These are phyloP conservation scores for Formica aserva DNA, from an alignment of 2,888 invertebrate species.

Conservation along the genomic window DNA sequence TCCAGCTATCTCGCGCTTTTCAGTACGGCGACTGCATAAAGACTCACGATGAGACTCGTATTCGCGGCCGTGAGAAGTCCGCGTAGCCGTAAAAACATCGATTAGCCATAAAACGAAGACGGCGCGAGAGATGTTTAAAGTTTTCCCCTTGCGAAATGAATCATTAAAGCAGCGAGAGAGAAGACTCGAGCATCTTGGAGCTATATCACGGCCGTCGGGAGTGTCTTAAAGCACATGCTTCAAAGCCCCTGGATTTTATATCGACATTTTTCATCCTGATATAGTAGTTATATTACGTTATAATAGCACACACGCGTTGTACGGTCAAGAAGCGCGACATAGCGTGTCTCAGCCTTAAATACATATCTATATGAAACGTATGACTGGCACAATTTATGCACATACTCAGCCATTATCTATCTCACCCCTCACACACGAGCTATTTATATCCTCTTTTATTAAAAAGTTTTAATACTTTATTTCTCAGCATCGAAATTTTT, in stretches of 20 bases:
- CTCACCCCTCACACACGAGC: too few species aligned
- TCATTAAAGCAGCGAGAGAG: conserved; percentile 68
- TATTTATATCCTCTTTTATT: background rate
- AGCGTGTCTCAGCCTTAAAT: background rate
- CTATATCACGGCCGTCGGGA: conserved; percentile 43
- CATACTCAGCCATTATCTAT: background rate
- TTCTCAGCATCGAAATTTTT: background rate
- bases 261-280: conserved; percentile 45
- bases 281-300: conserved; percentile 25
- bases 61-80: conserved; percentile 54
- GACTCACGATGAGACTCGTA: conserved; percentile 41
- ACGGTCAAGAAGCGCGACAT: background rate
- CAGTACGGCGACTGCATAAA: conserved; percentile 3
- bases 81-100: conserved; percentile 69
- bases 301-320: background rate
- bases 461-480: background rate
- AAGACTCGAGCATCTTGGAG: conserved; percentile 51
- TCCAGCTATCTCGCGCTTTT: background rate
- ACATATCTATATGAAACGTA: background rate
- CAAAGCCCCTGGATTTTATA: conserved; percentile 42
- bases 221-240: conserved; percentile 50
- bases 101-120: conserved; percentile 74
- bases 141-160: conserved; percentile 73
- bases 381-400: background rate
- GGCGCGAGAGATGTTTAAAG: conserved; percentile 67